Base-by-base conservation (phyloP, 2,888 invertebrate species). In the Ophraella communa region DNA sequence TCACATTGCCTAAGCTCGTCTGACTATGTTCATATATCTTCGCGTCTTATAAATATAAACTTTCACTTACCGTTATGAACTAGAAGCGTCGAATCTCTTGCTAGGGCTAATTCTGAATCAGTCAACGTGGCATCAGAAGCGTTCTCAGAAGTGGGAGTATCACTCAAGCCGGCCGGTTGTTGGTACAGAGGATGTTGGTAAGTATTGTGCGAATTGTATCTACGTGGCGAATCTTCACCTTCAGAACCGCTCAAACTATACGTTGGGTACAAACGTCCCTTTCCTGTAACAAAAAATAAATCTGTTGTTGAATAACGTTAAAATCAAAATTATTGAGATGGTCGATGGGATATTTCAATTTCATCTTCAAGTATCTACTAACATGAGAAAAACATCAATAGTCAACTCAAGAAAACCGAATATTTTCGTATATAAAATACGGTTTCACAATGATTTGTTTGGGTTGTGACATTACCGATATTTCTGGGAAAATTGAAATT, bases 11-110 rank as follows among this genome's bases (percentile, higher is more conserved):
- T n/a, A n/a, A n/a, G n/a, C n/a, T n/a, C n/a, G n/a, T n/a, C n/a
- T n/a, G n/a, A n/a, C n/a, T n/a, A n/a, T n/a, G n/a, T n/a, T n/a
- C n/a, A n/a, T n/a, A n/a, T n/a, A n/a, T n/a, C n/a, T n/a, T n/a
- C n/a, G n/a, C n/a, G n/a, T n/a, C n/a, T n/a, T n/a, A n/a, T n/a
- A n/a, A n/a, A n/a, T n/a, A n/a, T n/a, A n/a, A n/a, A n/a, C n/a
- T n/a, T n/a, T n/a, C n/a, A 84, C 88, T 87, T 72, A 92, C 92
- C 92, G 90, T 92, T 92, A 86, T 92, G 91, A 74, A 92, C 90
- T 74, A 92, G 89, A 73, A 92, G 87, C 72, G 92, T 92, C 53
- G 90, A 91, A 79, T 92, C 92, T 80, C 92, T 87, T 77, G 92
- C 91, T 75, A 92, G 86, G 76, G 92, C 92, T 80, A 92, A 85